A percentile compares a stretch with the other conserved stretches of the same genome.
phyloP scores from a whole-genome alignment of 2,888 invertebrate species.

The Cataglyphis livida region DNA sequence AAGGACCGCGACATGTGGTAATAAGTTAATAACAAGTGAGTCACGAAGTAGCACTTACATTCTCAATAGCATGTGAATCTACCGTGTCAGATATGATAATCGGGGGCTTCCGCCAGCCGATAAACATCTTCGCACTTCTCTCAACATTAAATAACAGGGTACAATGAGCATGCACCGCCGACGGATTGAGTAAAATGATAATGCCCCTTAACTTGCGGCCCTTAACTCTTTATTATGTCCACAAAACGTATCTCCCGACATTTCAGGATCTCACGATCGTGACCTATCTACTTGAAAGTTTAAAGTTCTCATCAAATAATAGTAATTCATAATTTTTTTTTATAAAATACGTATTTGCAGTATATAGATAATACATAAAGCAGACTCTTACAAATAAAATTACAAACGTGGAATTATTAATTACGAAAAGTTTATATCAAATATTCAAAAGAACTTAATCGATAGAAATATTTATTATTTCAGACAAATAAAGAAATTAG shows the following conservation, averaged over 20 bases:
- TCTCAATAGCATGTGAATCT: conserved; percentile 24
- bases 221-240: conserved; percentile 18
- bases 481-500: neutral
- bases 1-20: conserved; percentile 40
- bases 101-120: conserved; percentile 65
- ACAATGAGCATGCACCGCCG: conserved; percentile 46
- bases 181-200: conserved; percentile 46
- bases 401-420: neutral
- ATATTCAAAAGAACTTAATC: neutral
- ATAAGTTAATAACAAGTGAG: conserved; percentile 56
- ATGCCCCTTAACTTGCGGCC: conserved; percentile 24
- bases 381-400: neutral
- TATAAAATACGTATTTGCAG: neutral
- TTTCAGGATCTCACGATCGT: conserved; percentile 14
- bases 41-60: conserved; percentile 51
- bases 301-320: neutral
- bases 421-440: neutral
- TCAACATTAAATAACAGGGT: conserved; percentile 48
- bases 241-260: conserved; percentile 2
- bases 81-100: conserved; percentile 64
- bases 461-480: neutral
- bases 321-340: neutral
- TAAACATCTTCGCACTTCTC: conserved; percentile 59
- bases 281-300: neutral
- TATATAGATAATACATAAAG: neutral